These are phyloP conservation scores for Beroe ovata DNA, from an alignment of 37 sponge, comb jelly and placozoan species.

Conservation along the genomic window DNA sequence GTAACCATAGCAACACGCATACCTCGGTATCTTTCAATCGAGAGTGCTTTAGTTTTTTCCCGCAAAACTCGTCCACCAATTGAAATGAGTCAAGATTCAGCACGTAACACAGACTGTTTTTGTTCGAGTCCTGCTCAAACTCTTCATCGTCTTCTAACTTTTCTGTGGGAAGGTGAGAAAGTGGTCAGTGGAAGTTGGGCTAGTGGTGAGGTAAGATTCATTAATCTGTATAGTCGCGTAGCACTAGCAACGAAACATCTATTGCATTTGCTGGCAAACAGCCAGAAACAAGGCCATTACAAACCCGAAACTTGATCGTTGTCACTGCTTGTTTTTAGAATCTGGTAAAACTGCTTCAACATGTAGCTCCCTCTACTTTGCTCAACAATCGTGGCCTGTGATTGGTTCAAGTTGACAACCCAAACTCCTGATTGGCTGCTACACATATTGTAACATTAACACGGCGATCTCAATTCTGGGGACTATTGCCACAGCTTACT, in stretches of 20 bases:
- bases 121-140: constrained; percentile 20
- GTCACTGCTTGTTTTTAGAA: background rate
- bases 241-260: too few species aligned
- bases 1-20: too few species aligned
- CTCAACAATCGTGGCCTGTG: constrained; percentile 22
- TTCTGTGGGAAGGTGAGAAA: too few species aligned
- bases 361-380: constrained; percentile 24
- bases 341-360: background rate
- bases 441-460: too few species aligned
- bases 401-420: background rate
- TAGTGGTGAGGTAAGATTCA: too few species aligned
- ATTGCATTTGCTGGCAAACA: too few species aligned
- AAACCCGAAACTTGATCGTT: constrained; percentile 16
- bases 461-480: too few species aligned
- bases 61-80: background rate
- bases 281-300: too few species aligned
- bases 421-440: too few species aligned
- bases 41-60: background rate
- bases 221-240: too few species aligned
- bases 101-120: background rate
- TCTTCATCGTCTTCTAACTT: constrained; percentile 37
- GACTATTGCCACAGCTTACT: too few species aligned
- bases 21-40: constrained; percentile 22
- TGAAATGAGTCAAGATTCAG: background rate
- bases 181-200: too few species aligned